Conservation (phyloP, 2,113 vertebrate genomes). For the Rhea americana region DNA sequence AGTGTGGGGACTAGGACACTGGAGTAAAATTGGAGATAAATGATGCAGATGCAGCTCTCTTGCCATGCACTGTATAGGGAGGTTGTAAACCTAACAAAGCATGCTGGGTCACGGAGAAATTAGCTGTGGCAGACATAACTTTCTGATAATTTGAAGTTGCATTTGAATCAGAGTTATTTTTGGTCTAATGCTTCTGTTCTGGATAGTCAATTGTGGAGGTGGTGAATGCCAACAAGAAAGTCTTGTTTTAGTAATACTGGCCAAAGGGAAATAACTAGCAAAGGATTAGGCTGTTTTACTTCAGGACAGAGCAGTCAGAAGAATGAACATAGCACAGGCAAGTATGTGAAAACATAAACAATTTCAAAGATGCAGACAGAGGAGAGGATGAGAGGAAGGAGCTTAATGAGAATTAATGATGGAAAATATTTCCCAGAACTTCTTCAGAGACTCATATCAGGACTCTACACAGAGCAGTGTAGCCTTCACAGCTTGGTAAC, state of each 20-base stretch:
- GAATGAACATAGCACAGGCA: neutral
- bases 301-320: neutral
- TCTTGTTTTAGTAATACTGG: slow-evolving; percentile 17
- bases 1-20: neutral
- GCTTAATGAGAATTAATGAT: neutral
- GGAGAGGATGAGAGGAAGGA: neutral
- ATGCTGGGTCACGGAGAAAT: neutral
- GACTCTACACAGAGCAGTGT: neutral
- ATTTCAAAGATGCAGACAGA: neutral
- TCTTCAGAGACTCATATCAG: neutral
- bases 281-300: neutral
- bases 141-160: neutral
- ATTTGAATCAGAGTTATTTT: slow-evolving; percentile 17
- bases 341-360: slow-evolving; percentile 31
- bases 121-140: neutral
- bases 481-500: neutral
- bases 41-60: neutral
- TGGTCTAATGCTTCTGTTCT: slow-evolving; percentile 22
- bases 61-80: neutral
- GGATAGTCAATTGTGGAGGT: neutral
- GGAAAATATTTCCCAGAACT: neutral
- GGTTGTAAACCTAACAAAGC: neutral
- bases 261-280: slow-evolving; percentile 33
- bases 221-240: neutral
- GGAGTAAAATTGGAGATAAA: neutral